These are phyloP conservation scores for Amphipoea oculea DNA, from an alignment of 2,888 invertebrate genomes.

Conservation along the genomic window DNA sequence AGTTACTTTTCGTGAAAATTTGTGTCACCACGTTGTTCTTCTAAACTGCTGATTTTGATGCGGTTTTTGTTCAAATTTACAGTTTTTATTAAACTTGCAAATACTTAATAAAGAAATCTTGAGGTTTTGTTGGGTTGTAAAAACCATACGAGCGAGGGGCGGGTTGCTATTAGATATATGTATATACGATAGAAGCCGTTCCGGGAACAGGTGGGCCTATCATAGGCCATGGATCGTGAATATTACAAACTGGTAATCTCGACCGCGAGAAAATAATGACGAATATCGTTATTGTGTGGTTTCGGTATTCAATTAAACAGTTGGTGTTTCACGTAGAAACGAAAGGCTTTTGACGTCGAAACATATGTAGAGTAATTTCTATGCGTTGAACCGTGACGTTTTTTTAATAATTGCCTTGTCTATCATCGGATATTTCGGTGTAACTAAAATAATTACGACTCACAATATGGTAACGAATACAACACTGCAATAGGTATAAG, in stretches of 20 bases:
- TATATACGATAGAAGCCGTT: no score
- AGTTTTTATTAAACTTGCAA: neutral
- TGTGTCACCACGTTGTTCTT: neutral
- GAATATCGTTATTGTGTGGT: neutral
- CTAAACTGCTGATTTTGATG: neutral
- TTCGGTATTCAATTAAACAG: conserved; percentile 12
- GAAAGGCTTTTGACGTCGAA: neutral
- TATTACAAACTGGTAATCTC: conserved; percentile 29
- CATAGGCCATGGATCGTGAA: conserved; percentile 7
- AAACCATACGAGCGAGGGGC: neutral
- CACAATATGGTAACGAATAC: neutral
- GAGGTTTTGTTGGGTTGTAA: neutral
- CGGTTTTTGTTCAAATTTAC: neutral
- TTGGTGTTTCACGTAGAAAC: neutral
- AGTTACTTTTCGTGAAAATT: neutral
- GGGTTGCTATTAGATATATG: neutral
- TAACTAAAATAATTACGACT: neutral
- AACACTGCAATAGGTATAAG: neutral
- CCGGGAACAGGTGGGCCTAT: neutral
- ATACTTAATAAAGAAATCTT: no score
- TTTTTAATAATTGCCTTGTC: neutral
- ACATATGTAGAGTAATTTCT: neutral
- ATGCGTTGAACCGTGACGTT: neutral
- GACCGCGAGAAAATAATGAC: conserved; percentile 19
- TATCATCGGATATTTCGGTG: neutral